Conservation (phyloP, 2,797 vertebrate genomes). For the Cuniculus paca region DNA sequence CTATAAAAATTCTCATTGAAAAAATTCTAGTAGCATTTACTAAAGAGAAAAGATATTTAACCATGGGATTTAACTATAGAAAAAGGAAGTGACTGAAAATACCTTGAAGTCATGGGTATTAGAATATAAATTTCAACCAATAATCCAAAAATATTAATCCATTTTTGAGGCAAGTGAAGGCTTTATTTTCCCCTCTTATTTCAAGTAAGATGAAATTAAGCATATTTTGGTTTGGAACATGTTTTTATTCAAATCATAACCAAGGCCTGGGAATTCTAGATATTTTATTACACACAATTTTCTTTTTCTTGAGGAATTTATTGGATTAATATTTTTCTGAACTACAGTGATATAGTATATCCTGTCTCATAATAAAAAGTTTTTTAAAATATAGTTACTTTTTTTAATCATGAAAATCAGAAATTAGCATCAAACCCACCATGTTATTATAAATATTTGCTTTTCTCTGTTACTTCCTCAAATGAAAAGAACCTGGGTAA, state of each 20-base stretch:
- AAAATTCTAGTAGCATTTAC: neutral
- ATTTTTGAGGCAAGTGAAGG: neutral
- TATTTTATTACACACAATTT: neutral
- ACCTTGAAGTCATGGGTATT: neutral
- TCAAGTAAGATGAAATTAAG: neutral
- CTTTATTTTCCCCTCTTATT: neutral
- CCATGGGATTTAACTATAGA: neutral
- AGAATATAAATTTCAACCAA: neutral
- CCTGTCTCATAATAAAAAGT: neutral
- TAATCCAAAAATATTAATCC: neutral
- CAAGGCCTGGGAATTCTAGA: neutral
- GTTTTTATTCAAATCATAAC: neutral
- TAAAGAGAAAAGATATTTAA: neutral
- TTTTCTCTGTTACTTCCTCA: neutral
- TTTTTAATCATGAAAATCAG: neutral
- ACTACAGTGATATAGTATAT: neutral
- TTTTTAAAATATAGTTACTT: neutral
- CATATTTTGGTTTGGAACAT: conserved; percentile 5
- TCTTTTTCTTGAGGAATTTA: neutral
- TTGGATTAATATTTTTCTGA: neutral
- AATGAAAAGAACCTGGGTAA: conserved; percentile 43
- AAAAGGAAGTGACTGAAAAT: neutral
- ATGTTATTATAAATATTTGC: neutral
- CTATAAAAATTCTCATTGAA: neutral
- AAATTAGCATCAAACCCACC: neutral